Evolutionary conservation across 2,113 vertebrate genomes (phyloP).

Genomic region (Alaudala cheleensis): DNA sequence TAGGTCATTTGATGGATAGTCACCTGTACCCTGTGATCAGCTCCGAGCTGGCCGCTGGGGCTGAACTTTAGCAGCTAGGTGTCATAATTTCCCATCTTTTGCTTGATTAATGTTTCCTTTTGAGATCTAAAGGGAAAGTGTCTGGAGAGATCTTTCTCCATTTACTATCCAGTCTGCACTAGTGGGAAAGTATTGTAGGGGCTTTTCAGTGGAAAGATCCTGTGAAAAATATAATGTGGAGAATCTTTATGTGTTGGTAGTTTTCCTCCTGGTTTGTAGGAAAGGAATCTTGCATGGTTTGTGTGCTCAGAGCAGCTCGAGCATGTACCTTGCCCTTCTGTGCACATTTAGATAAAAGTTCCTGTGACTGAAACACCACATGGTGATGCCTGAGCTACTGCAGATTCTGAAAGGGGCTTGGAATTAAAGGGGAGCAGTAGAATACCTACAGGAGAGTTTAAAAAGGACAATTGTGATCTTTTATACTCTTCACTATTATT

Average conservation of each 20-base stretch:
- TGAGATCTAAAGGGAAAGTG: conserved; percentile 71
- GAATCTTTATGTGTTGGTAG: not conserved
- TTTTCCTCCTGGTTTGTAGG: not conserved
- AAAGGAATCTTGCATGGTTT: conserved; percentile 2
- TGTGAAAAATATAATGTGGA: not conserved
- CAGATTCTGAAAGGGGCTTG: not conserved
- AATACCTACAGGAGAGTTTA: not conserved
- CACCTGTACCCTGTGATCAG: conserved; percentile 79
- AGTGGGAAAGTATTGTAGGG: conserved; percentile 38
- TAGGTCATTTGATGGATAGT: conserved; percentile 81
- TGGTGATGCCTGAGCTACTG: not conserved
- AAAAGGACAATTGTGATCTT: not conserved
- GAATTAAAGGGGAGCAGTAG: not conserved
- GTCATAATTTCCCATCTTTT: conserved; percentile 82
- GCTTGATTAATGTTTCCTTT: conserved; percentile 80
- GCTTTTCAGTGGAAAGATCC: not conserved
- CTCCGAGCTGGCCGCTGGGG: conserved; percentile 60
- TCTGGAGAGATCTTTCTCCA: conserved; percentile 64
- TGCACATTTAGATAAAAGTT: not conserved
- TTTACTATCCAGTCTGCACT: conserved; percentile 7
- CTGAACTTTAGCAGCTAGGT: conserved; percentile 70
- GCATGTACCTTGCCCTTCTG: not conserved
- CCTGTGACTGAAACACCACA: not conserved
- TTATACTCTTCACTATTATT: not conserved
- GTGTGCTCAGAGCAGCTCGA: not conserved